Evolutionary conservation across 1,140 invertebrate species (phyloP), one percentile per base, ranked within the genome.

Genomic region (Callitettix versicolor): DNA sequence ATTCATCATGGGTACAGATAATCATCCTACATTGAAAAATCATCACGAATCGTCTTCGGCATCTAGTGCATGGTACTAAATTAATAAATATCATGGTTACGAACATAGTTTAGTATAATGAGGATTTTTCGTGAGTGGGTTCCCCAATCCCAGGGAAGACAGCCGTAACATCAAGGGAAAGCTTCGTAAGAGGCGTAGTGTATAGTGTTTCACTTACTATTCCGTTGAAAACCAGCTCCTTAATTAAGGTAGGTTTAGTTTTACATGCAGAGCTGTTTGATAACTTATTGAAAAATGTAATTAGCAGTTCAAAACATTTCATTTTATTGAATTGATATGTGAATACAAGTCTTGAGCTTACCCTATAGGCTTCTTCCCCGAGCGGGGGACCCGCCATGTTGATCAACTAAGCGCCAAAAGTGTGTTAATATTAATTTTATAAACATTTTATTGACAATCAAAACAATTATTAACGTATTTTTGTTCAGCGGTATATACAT

Each of bases 341-440:
- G 46, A n/a, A 30, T 20, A 48, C 30, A n/a, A 64, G 64, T 30
- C 34, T n/a, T 47, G 30, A 46, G 53, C 43, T 55, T 55, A 55
- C 65, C 67, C 65, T 65, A 62, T 68, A 68, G 69, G 71, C 72
- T 72, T 72, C 70, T 69, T 71, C 70, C 64, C 62, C 61, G 64
- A 69, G 65, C 62, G 68, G 66, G 64, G 63, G 64, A 63, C 70
- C 71, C 71, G 71, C 71, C 71, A 73, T 73, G 70, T 73, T 73
- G 71, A 69, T 51, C 44, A 51, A 54, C 57, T 57, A 59, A 62
- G 60, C 60, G 60, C 60, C 60, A 62, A 62, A 62, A 62, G 41
- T 30, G 26, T 30, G 26, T 30, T 30, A 30, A 30, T 30, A 30
- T 30, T 30, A 30, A 30, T 30, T 30, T 30, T 30, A 30, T 30